Evolutionary conservation across 2,888 invertebrate genomes (phyloP).

Genomic region (Junonia oenone): DNA sequence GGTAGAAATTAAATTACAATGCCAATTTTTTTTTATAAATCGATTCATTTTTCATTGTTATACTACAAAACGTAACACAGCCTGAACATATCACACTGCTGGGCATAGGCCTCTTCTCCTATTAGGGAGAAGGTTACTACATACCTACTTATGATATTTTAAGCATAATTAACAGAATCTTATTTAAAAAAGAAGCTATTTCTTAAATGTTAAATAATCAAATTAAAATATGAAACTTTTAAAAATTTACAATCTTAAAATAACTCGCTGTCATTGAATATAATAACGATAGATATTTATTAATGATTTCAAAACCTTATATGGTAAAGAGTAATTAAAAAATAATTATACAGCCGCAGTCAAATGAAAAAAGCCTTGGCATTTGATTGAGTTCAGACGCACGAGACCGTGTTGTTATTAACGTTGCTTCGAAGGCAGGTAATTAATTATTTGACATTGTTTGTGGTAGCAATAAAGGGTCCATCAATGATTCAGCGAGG

Average conservation of each 20-base stretch:
- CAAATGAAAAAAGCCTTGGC: constrained; percentile 15
- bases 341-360: constrained; percentile 13
- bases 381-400: constrained; percentile 22
- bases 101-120: too few species aligned
- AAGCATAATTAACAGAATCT: too few species aligned
- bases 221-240: too few species aligned
- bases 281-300: constrained; percentile 5
- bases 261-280: constrained; percentile 4
- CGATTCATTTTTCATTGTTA: too few species aligned
- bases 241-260: not conserved
- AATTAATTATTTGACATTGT: constrained; percentile 71
- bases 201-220: too few species aligned
- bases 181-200: too few species aligned
- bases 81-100: too few species aligned
- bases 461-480: constrained; percentile 62
- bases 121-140: too few species aligned
- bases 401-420: constrained; percentile 20
- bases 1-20: too few species aligned
- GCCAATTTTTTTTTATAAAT: too few species aligned
- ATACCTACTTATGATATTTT: too few species aligned
- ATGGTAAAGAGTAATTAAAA: constrained; percentile 21
- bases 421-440: constrained; percentile 33
- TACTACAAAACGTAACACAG: too few species aligned
- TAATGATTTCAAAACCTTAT: constrained; percentile 3
- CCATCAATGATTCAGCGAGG: constrained; percentile 70